These are phyloP conservation scores for Diplodus puntazzo DNA, from an alignment of 2,797 vertebrate genomes.

Conservation along the genomic window DNA sequence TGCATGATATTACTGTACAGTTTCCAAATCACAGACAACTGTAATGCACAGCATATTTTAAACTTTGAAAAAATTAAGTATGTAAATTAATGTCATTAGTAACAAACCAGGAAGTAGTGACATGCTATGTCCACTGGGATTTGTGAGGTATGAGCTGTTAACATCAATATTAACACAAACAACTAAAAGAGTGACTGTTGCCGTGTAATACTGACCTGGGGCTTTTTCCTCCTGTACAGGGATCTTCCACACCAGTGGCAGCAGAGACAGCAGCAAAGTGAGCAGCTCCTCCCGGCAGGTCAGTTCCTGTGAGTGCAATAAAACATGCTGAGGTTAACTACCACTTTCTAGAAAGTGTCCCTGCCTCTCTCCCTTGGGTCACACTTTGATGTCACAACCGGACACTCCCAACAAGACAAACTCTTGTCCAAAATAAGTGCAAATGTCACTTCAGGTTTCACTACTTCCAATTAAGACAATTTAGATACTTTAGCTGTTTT, in stretches of 20 bases:
- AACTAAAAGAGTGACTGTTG: neutral
- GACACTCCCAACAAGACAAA: slow-evolving; percentile 57
- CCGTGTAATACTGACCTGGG: slow-evolving; percentile 83
- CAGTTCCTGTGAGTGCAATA: slow-evolving; percentile 87
- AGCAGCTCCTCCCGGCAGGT: slow-evolving; percentile 98
- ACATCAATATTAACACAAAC: slow-evolving; percentile 2
- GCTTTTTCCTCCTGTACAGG: slow-evolving; percentile 95
- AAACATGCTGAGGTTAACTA: slow-evolving; percentile 58
- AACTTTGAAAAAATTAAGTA: slow-evolving; percentile 7
- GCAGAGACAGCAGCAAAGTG: slow-evolving; percentile 93
- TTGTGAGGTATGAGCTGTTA: slow-evolving; percentile 20
- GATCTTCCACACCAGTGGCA: slow-evolving; percentile 98
- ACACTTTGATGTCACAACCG: slow-evolving; percentile 54
- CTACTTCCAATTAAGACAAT: neutral
- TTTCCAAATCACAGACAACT: neutral
- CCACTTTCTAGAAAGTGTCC: slow-evolving; percentile 19
- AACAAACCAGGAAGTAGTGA: slow-evolving; percentile 23
- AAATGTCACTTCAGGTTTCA: neutral
- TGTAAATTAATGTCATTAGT: slow-evolving; percentile 24
- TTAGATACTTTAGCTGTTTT: neutral
- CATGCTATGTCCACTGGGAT: neutral
- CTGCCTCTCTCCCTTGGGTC: slow-evolving; percentile 41
- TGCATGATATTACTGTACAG: neutral
- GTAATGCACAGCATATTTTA: slow-evolving; percentile 3
- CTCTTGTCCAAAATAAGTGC: neutral